Evolutionary conservation across 2,113 vertebrate genomes (phyloP).

Genomic region (Suricata suricatta): DNA sequence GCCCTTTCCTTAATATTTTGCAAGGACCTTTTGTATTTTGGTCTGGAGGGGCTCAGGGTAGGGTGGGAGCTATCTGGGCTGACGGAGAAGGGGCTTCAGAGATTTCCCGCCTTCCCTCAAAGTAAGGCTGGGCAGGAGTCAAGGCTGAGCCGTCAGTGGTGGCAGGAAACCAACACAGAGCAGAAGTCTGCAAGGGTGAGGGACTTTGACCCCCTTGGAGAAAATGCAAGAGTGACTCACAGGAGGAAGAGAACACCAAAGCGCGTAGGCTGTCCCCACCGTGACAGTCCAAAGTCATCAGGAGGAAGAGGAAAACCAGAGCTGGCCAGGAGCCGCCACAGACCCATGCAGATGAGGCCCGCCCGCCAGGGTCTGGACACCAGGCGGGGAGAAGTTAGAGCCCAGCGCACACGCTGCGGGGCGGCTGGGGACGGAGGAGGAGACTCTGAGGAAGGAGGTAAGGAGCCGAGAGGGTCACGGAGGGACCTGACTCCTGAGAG

Average conservation of each 20-base stretch:
- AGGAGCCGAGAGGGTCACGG: not conserved
- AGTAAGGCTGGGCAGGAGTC: not conserved
- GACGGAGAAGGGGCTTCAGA: not conserved
- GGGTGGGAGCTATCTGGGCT: not conserved
- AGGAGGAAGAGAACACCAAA: not conserved
- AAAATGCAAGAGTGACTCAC: constrained; percentile 45
- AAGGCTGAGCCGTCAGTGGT: not conserved
- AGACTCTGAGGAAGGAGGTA: constrained; percentile 38
- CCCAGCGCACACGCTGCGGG: not conserved
- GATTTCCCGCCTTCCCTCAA: not conserved
- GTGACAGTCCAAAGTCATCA: constrained; percentile 25
- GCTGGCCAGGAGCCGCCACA: not conserved
- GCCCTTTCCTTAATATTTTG: not conserved
- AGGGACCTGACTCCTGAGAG: not conserved
- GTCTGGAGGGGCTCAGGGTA: not conserved
- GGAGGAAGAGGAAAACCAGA: not conserved
- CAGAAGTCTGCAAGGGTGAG: not conserved
- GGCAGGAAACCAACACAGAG: not conserved
- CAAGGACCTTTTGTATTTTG: not conserved
- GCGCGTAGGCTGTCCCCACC: not conserved
- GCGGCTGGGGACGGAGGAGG: not conserved
- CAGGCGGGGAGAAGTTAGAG: not conserved
- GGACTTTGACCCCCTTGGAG: not conserved
- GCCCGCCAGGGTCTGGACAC: not conserved
- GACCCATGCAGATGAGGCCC: constrained; percentile 29